phyloP scores from a whole-genome alignment of 2,888 invertebrate species.

The Invenusta paracnida region DNA sequence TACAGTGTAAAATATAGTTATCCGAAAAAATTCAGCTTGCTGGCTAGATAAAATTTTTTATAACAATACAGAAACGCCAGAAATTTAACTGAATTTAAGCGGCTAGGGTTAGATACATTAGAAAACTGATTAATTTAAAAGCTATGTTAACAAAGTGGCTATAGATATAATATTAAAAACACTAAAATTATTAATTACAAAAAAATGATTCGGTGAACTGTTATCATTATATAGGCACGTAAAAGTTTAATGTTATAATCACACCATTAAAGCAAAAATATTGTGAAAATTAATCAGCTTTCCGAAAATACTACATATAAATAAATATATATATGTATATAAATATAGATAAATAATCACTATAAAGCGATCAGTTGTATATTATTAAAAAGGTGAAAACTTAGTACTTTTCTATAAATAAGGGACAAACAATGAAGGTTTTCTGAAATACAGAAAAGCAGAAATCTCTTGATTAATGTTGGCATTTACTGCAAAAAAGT shows the following conservation, averaged over 20 bases:
- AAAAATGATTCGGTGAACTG: neutral
- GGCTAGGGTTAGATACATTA: neutral
- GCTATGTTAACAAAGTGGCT: neutral
- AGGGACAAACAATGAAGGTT: conserved; percentile 18
- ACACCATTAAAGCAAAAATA: conserved; percentile 17
- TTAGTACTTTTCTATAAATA: conserved; percentile 29
- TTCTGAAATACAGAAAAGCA: conserved; percentile 29
- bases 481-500: neutral
- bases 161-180: neutral
- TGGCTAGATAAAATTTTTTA: neutral
- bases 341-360: conserved; percentile 2
- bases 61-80: neutral
- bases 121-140: conserved; percentile 21
- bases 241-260: conserved; percentile 6
- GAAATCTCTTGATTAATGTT: conserved; percentile 19
- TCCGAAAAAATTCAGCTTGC: conserved; percentile 23
- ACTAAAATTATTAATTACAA: neutral
- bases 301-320: neutral
- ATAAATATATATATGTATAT: neutral
- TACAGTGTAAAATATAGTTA: neutral
- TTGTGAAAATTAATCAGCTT: conserved; percentile 3
- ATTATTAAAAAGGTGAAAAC: conserved; percentile 29
- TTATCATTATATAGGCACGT: neutral
- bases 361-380: conserved; percentile 23
- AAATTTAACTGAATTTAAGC: conserved; percentile 5